A percentile compares a stretch with the other conserved stretches of the same genome.
phyloP scores from a whole-genome alignment of 1,140 invertebrate genomes.

The Drosophila rufa region DNA sequence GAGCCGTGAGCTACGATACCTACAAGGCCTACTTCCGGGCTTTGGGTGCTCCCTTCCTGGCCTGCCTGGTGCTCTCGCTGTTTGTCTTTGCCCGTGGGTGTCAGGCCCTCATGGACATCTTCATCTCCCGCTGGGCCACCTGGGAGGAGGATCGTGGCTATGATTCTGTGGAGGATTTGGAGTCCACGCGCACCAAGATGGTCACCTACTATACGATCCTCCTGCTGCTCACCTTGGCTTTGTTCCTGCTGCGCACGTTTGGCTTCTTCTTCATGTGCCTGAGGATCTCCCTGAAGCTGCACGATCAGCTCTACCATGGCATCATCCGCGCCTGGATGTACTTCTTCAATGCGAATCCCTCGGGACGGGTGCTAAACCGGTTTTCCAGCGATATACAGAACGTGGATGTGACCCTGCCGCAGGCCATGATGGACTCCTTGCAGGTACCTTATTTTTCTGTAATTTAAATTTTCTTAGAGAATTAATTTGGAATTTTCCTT shows the following conservation, averaged over 20 bases:
- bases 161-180: slow-evolving; percentile 27
- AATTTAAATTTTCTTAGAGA: too few relatives aligned
- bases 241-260: slow-evolving; percentile 87
- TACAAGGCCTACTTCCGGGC: slow-evolving; percentile 90
- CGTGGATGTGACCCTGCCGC: slow-evolving; percentile 93
- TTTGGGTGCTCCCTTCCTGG: slow-evolving; percentile 87
- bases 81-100: slow-evolving; percentile 89
- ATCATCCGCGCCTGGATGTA: slow-evolving; percentile 92
- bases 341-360: slow-evolving; percentile 95
- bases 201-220: slow-evolving; percentile 61
- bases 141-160: slow-evolving; percentile 64
- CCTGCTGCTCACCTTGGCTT: slow-evolving; percentile 48
- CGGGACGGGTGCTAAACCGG: slow-evolving; percentile 92
- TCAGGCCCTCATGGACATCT: slow-evolving; percentile 91
- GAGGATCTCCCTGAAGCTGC: slow-evolving; percentile 91
- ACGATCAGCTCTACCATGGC: slow-evolving; percentile 93
- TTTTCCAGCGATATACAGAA: slow-evolving; percentile 94
- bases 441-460: slow-evolving; percentile 86
- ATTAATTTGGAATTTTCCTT: neutral
- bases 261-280: slow-evolving; percentile 92
- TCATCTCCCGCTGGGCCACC: slow-evolving; percentile 89
- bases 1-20: slow-evolving; percentile 85
- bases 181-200: slow-evolving; percentile 39
- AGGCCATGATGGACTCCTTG: slow-evolving; percentile 89
- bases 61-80: slow-evolving; percentile 87